Evolutionary conservation across 2,888 invertebrate genomes (phyloP).

Genomic region (Andrena dorsata): DNA sequence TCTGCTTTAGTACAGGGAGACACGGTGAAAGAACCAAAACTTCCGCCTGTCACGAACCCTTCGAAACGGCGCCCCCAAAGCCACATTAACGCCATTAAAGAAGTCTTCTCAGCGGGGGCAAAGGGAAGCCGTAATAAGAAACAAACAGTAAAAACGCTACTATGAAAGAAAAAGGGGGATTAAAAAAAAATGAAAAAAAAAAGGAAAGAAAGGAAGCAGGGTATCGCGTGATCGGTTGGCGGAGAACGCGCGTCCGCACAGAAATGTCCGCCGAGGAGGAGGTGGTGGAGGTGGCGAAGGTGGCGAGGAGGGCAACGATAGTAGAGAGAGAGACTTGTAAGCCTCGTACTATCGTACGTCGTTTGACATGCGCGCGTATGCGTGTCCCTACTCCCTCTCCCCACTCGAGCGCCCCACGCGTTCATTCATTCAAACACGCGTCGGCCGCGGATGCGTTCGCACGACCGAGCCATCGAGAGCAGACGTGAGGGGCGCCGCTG

Average conservation of each 20-base stretch:
- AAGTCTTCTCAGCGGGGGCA: no score
- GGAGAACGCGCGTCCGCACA: not conserved
- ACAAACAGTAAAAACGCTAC: not conserved
- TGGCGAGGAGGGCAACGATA: not conserved
- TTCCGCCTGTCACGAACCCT: no score
- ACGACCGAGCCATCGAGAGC: slow-evolving; percentile 44
- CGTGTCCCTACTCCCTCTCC: slow-evolving; percentile 40
- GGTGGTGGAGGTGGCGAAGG: not conserved
- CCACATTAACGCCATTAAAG: no score
- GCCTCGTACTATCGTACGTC: slow-evolving; percentile 47
- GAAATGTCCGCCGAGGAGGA: slow-evolving; percentile 16
- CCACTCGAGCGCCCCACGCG: slow-evolving; percentile 6
- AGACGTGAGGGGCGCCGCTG: slow-evolving; percentile 1
- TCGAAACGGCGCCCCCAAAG: no score
- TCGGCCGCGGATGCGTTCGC: slow-evolving; percentile 55
- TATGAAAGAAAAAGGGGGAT: not conserved
- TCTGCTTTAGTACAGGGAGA: no score
- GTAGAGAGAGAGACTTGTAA: slow-evolving; percentile 7
- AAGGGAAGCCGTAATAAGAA: not conserved
- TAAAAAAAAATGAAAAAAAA: not conserved
- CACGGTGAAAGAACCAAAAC: no score
- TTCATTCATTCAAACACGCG: slow-evolving; percentile 73
- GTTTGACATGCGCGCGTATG: slow-evolving; percentile 48
- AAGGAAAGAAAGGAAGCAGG: not conserved
- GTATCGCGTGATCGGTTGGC: slow-evolving; percentile 4